Evolutionary conservation across 2,113 vertebrate genomes (phyloP).

Genomic region (Talpa occidentalis): DNA sequence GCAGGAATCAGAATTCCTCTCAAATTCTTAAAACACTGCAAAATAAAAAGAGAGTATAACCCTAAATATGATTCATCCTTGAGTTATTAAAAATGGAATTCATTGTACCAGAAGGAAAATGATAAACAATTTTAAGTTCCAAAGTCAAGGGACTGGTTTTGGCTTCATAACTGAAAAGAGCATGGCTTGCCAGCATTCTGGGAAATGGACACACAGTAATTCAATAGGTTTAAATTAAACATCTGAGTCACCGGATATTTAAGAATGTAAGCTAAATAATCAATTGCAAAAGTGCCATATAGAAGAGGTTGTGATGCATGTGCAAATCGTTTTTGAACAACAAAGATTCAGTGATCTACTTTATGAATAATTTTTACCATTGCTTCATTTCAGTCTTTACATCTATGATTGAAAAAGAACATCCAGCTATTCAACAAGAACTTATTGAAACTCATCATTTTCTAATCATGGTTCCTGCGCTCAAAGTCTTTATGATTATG

Average conservation of each 20-base stretch:
- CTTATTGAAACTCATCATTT: neutral
- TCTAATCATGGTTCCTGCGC: neutral
- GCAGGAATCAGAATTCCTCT: conserved; percentile 63
- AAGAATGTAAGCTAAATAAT: conserved; percentile 67
- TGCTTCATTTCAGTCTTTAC: neutral
- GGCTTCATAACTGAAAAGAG: conserved; percentile 10
- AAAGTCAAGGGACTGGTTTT: neutral
- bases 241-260: conserved; percentile 58
- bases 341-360: neutral
- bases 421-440: neutral
- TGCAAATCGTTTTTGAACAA: neutral
- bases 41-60: neutral
- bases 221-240: conserved; percentile 61
- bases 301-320: neutral
- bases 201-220: neutral
- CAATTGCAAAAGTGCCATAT: conserved; percentile 41
- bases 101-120: neutral
- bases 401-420: neutral
- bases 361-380: neutral
- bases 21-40: conserved; percentile 19
- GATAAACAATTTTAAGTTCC: neutral
- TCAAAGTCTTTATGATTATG: neutral
- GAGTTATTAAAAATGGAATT: conserved; percentile 51
- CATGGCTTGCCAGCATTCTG: neutral
- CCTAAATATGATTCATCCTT: conserved; percentile 10